Evolutionary conservation across 2,888 invertebrate species (phyloP), one percentile per base, ranked within the genome.

Genomic region (Noctua comes): DNA sequence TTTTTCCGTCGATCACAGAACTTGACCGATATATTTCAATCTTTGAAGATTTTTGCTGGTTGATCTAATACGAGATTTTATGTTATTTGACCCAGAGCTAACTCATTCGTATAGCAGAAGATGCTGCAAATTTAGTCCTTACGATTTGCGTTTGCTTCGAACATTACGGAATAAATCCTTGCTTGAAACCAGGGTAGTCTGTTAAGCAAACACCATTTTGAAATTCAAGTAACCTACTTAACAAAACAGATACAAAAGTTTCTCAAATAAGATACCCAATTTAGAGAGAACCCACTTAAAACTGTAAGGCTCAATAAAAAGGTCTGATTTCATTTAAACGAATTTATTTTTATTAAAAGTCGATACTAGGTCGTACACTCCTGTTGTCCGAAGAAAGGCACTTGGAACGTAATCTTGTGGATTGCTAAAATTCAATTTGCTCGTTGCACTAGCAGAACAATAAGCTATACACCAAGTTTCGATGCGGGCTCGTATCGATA

Each of bases 401-500:
- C 88, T 88, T 85, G 73, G 76, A 81, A 85, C 84, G 88, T 92
- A 92, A 93, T 92, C 91, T 91, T 85, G 82, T 79, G 90, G 90
- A 92, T 92, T 92, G 90, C 88, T 91, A 77, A 88, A 91, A 92
- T 91, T 91, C 91, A 91, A 93, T 93, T 93, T 93, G 87, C 89
- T 86, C 88, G 82, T 76, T 89, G 91, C 90, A 90, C 83, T 90
- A 89, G 89, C 88, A 90, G 91, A 92, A 92, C 91, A 92, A 91
- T 92, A 92, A 90, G 88, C 90, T 83, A 85, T 87, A 83, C 48
- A 87, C 89, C 83, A 91, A 92, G 88, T 91, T 90, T 83, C 81
- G 82, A 86, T 85, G 75, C 85, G 89, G 88, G 83, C 83, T 86
- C 77, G 81, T 89, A 89, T 89, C 83, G 88, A 83, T 80, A 86